Evolutionary conservation across 1,140 invertebrate genomes (phyloP).

Genomic region (Pseudachorutes palmiensis): DNA sequence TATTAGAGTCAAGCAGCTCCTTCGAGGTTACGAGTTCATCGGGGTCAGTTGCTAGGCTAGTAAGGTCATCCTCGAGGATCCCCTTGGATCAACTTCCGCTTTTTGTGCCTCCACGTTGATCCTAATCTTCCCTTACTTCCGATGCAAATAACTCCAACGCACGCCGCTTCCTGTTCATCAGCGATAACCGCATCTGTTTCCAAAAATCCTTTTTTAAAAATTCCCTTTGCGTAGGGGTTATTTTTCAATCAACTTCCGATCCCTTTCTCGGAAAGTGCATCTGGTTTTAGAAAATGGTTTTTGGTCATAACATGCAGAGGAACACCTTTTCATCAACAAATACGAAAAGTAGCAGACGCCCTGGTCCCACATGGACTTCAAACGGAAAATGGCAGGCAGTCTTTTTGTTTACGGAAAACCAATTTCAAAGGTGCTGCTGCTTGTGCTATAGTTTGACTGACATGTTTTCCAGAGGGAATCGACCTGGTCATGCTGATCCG

Average conservation of each 20-base stretch:
- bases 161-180: neutral
- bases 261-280: neutral
- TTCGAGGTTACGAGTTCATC: no score
- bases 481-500: no score
- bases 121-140: neutral
- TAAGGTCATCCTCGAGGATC: neutral
- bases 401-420: neutral
- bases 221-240: neutral
- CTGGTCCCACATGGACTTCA: neutral
- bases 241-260: neutral
- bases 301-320: neutral
- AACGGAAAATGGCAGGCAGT: neutral
- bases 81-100: neutral
- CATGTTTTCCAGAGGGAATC: no score
- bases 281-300: neutral
- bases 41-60: neutral
- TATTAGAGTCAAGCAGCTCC: no score
- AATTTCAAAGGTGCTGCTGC: constrained; percentile 1
- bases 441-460: no score
- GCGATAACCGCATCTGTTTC: neutral
- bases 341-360: neutral
- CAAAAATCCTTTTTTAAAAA: neutral
- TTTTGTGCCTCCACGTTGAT: neutral
- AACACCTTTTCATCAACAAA: neutral
- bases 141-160: neutral